Conservation (phyloP, 2,888 invertebrate genomes). For the Imbricaverruca yamaguchii region DNA sequence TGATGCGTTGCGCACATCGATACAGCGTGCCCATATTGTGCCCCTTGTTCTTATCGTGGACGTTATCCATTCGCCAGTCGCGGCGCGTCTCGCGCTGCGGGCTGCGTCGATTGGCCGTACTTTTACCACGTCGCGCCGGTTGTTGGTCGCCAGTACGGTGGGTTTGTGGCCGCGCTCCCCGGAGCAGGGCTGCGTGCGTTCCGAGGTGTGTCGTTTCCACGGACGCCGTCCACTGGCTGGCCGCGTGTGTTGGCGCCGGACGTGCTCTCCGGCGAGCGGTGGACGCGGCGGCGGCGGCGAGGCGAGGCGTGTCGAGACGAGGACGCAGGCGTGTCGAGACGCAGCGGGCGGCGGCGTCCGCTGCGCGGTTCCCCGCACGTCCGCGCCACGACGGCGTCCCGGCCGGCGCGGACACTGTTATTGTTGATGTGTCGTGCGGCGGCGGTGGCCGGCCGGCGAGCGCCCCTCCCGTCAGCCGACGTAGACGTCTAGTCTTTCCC, state of each 20-base stretch:
- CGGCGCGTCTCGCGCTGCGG: no score
- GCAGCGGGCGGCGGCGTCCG: background rate
- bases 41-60: no score
- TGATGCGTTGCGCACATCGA: background rate
- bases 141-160: no score
- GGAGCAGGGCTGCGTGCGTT: no score
- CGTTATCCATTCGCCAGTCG: no score
- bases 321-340: no score
- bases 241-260: background rate
- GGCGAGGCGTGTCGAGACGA: background rate
- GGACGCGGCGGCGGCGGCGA: background rate
- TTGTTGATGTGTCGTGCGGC: background rate
- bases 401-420: background rate
- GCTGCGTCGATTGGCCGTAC: no score
- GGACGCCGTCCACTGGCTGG: background rate
- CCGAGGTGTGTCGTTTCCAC: background rate
- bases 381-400: background rate
- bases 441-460: background rate
- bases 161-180: no score
- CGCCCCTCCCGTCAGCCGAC: background rate
- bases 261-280: no score
- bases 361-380: background rate
- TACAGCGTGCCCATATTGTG: background rate
- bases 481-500: constrained; percentile 10
- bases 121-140: no score